Evolutionary conservation across 1,140 invertebrate species (phyloP).

Genomic region (Leptestheria dahalacensis): DNA sequence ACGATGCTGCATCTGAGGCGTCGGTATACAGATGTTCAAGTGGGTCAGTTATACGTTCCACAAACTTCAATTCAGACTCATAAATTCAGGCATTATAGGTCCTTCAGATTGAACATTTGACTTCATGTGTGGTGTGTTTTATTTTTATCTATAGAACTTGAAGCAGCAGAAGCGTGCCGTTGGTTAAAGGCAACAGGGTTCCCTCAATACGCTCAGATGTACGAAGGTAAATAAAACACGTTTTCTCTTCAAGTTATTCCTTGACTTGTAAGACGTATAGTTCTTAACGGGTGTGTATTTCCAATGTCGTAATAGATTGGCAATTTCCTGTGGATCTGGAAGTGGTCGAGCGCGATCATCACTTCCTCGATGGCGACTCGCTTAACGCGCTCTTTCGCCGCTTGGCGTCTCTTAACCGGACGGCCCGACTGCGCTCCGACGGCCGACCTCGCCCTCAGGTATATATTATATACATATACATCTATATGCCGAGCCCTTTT

Average conservation of each 20-base stretch:
- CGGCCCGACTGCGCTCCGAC: constrained; percentile 75
- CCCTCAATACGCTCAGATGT: constrained; percentile 93
- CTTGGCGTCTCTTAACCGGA: constrained; percentile 72
- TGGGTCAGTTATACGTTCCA: too few relatives aligned
- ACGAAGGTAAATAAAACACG: constrained; percentile 58
- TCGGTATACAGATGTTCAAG: too few relatives aligned
- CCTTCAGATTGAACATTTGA: too few relatives aligned
- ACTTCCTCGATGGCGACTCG: constrained; percentile 74
- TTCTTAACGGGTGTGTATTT: background rate
- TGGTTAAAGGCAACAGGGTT: constrained; percentile 88
- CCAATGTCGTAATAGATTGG: constrained; percentile 48
- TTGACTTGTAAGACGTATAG: background rate
- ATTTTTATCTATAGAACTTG: constrained; percentile 60
- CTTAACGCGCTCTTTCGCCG: constrained; percentile 75
- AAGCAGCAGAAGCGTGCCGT: constrained; percentile 83
- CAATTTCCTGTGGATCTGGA: constrained; percentile 83
- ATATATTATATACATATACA: constrained; percentile 14
- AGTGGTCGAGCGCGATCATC: constrained; percentile 80
- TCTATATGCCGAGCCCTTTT: background rate
- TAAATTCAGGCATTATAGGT: too few relatives aligned
- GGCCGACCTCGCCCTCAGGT: constrained; percentile 25
- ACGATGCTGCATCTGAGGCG: too few relatives aligned
- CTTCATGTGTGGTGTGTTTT: background rate
- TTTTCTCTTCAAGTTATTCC: background rate
- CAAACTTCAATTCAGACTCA: too few relatives aligned